Evolutionary conservation across 2,797 vertebrate species (phyloP).

Genomic region (Acropternis orthonyx): DNA sequence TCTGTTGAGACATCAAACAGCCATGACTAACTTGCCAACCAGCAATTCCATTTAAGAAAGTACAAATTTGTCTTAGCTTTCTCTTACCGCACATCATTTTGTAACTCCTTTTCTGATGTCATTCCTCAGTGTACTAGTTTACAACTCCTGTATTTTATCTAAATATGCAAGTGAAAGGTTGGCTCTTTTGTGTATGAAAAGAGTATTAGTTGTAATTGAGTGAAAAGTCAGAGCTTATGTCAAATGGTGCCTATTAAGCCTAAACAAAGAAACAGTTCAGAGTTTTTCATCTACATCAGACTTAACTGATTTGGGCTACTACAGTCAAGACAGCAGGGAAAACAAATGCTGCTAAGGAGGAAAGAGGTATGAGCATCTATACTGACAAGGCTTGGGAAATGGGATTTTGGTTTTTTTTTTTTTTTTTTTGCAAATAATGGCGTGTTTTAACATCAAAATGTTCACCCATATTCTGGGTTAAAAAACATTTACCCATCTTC

Average conservation of each 20-base stretch:
- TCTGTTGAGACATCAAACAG: accelerated
- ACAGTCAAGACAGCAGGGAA: neutral
- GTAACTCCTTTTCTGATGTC: neutral
- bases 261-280: neutral
- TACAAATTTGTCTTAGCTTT: neutral
- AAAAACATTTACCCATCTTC: neutral
- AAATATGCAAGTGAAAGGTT: neutral
- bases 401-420: neutral
- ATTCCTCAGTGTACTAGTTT: neutral
- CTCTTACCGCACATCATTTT: neutral
- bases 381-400: neutral
- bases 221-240: neutral
- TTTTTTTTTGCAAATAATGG: neutral
- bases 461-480: neutral
- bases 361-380: neutral
- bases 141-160: neutral
- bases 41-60: neutral
- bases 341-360: neutral
- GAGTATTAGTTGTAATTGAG: neutral
- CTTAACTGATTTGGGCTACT: neutral
- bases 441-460: neutral
- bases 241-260: neutral
- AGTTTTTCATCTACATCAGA: neutral
- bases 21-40: neutral
- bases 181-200: neutral